Percentiles rank a stretch among this genome's conserved stretches.
phyloP scores from a whole-genome alignment of 2,888 invertebrate genomes.

The Halocaridina rubra region DNA sequence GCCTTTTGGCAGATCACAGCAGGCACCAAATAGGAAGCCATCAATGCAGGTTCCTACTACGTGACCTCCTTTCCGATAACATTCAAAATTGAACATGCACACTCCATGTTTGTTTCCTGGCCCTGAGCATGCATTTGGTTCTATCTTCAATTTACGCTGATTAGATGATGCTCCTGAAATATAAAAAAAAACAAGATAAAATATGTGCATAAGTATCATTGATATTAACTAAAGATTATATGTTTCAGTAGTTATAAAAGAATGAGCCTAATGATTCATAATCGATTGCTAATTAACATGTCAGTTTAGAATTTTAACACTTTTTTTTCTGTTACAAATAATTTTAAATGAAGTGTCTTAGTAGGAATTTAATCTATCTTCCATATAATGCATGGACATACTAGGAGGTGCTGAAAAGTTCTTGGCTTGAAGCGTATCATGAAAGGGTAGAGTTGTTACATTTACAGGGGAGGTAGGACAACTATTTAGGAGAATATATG shows the following conservation, averaged over 20 bases:
- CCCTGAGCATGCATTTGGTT: background rate
- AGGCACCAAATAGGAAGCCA: constrained; percentile 91
- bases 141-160: constrained; percentile 17
- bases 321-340: too few relatives aligned
- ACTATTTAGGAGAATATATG: too few relatives aligned
- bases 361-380: too few relatives aligned
- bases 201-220: background rate
- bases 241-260: background rate
- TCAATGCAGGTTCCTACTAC: constrained; percentile 93
- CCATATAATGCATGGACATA: too few relatives aligned
- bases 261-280: too few relatives aligned
- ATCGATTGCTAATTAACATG: too few relatives aligned
- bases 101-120: constrained; percentile 76
- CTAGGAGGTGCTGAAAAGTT: too few relatives aligned
- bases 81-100: constrained; percentile 95
- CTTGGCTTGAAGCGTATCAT: too few relatives aligned
- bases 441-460: too few relatives aligned
- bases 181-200: background rate
- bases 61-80: constrained; percentile 81
- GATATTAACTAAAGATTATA: background rate
- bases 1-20: constrained; percentile 75
- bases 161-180: background rate
- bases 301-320: background rate
- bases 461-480: too few relatives aligned
- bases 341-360: too few relatives aligned